A percentile compares a stretch with the other conserved stretches of the same genome.
phyloP scores from a whole-genome alignment of 2,797 vertebrate species.

The Calcarius lapponicus region DNA sequence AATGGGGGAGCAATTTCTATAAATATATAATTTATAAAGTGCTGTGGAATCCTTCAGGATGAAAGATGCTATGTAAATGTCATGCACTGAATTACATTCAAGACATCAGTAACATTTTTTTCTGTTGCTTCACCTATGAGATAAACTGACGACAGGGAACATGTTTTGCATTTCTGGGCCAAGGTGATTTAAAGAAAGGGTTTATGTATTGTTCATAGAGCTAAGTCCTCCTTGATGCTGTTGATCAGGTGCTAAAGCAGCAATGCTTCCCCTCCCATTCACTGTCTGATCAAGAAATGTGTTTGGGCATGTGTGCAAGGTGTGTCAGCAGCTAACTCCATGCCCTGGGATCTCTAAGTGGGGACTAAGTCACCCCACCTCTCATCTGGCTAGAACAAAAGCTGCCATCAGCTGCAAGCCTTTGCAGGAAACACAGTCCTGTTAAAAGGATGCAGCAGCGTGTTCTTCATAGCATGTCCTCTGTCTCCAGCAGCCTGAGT shows the following conservation, averaged over 20 bases:
- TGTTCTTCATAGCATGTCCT: not conserved
- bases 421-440: not conserved
- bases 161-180: not conserved
- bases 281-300: not conserved
- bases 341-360: not conserved
- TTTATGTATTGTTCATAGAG: not conserved
- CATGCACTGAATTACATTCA: not conserved
- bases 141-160: not conserved
- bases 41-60: slow-evolving; percentile 37
- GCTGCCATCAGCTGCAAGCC: not conserved
- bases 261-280: not conserved
- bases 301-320: not conserved
- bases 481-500: not conserved
- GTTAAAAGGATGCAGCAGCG: not conserved
- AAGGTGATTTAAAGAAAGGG: not conserved
- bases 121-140: slow-evolving; percentile 13
- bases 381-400: not conserved
- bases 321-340: not conserved
- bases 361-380: not conserved
- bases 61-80: slow-evolving; percentile 23
- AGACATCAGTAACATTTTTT: not conserved
- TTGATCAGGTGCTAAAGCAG: not conserved
- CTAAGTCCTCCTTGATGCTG: not conserved
- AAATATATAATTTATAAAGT: slow-evolving; percentile 31
- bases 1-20: not conserved